A percentile compares a stretch with the other conserved stretches of the same genome.
These are phyloP conservation scores for Pedionomus torquatus DNA, from an alignment of 2,113 vertebrate species.

Conservation along the genomic window DNA sequence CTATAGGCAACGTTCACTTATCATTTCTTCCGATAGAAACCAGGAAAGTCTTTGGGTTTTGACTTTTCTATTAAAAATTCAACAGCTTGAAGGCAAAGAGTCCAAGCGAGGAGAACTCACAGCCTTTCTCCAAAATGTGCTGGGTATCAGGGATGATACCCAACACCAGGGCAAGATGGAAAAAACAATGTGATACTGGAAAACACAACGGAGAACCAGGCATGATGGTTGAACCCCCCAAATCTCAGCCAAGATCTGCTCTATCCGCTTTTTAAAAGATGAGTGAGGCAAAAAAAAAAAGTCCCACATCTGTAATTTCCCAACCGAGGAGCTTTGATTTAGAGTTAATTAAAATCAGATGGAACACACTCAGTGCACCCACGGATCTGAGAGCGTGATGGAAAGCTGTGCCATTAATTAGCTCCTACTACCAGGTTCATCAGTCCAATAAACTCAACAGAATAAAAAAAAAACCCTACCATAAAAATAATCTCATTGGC, in stretches of 20 bases:
- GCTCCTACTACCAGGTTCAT: neutral
- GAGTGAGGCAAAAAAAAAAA: neutral
- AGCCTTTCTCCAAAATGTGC: neutral
- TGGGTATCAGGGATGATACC: neutral
- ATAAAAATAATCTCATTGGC: neutral
- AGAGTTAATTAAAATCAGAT: slow-evolving; percentile 22
- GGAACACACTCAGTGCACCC: neutral
- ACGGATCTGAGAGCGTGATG: neutral
- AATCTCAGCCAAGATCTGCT: no score
- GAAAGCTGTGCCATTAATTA: neutral
- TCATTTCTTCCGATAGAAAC: neutral
- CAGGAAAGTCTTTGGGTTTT: neutral
- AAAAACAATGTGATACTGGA: no score
- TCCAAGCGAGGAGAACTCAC: neutral
- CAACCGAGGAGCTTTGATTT: slow-evolving; percentile 2
- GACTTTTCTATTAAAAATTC: neutral
- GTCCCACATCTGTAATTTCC: neutral
- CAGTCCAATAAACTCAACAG: neutral
- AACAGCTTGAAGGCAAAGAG: neutral
- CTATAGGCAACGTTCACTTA: neutral
- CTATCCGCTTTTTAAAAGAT: neutral
- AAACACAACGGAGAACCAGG: no score
- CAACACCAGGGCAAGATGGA: neutral
- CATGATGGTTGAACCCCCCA: no score
- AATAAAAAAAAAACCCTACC: neutral